These are phyloP conservation scores for Linhomoeus sp. DNA, from an alignment of 2,888 invertebrate genomes.

Conservation along the genomic window DNA sequence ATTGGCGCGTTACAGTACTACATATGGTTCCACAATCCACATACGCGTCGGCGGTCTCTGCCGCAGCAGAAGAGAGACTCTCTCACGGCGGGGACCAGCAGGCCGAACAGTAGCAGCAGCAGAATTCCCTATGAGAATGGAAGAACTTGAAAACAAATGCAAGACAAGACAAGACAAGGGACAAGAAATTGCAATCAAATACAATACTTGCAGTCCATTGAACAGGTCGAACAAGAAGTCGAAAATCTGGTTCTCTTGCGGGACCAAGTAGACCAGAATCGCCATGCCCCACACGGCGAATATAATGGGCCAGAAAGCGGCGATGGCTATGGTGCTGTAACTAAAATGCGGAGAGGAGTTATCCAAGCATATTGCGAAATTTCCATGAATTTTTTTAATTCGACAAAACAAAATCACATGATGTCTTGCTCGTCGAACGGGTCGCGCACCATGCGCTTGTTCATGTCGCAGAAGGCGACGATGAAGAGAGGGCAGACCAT, in stretches of 20 bases:
- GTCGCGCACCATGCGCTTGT: neutral
- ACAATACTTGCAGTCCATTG: conserved; percentile 2
- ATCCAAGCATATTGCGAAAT: neutral
- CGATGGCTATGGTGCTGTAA: neutral
- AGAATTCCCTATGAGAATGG: neutral
- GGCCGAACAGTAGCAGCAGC: conserved; percentile 1
- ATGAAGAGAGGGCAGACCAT: neutral
- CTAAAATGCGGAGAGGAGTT: neutral
- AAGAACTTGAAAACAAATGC: neutral
- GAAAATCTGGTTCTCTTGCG: neutral
- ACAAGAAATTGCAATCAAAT: neutral
- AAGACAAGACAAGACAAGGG: neutral
- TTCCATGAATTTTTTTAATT: neutral
- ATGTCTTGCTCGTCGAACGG: conserved; percentile 1
- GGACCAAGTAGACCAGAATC: conserved; percentile 3
- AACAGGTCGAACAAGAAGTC: conserved; percentile 5
- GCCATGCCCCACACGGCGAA: conserved; percentile 2
- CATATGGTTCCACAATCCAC: no score
- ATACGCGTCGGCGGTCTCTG: neutral
- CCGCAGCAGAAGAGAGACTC: neutral
- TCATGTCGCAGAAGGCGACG: conserved; percentile 1
- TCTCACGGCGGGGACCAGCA: conserved; percentile 1
- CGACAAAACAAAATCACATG: neutral
- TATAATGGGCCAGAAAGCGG: conserved; percentile 1
- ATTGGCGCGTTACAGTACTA: no score